Evolutionary conservation across 1,140 invertebrate genomes (phyloP).

Genomic region (Formica selysi): DNA sequence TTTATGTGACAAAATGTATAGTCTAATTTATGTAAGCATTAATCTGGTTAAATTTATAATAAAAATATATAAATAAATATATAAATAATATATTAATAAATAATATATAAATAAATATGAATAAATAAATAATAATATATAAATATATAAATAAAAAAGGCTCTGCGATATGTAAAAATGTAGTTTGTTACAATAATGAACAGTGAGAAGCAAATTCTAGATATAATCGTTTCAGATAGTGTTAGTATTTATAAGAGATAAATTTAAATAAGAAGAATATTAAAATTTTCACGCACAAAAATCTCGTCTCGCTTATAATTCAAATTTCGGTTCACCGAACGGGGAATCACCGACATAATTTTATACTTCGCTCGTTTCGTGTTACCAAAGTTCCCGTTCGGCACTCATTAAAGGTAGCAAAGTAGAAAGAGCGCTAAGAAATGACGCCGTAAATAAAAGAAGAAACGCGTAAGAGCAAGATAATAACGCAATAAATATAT

Average conservation of each 20-base stretch:
- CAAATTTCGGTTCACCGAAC: conserved; percentile 47
- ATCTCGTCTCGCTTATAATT: conserved; percentile 48
- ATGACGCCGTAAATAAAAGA: conserved; percentile 52
- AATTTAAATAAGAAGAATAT: conserved; percentile 1
- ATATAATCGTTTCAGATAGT: background rate
- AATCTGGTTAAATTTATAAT: background rate
- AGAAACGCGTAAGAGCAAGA: conserved; percentile 52
- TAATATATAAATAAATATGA: too few species aligned
- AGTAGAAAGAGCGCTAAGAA: conserved; percentile 48
- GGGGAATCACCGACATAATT: conserved; percentile 38
- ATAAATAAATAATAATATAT: too few species aligned
- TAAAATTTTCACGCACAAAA: conserved; percentile 12
- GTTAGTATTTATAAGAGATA: conserved; percentile 30
- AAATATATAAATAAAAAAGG: background rate
- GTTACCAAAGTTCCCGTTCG: conserved; percentile 33
- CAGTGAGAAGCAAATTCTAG: background rate
- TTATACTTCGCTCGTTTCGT: conserved; percentile 32
- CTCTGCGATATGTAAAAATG: background rate
- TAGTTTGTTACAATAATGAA: background rate
- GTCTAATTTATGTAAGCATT: background rate
- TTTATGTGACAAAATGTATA: background rate
- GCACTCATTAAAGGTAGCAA: conserved; percentile 56
- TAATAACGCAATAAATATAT: conserved; percentile 65
- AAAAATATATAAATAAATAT: too few species aligned
- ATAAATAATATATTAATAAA: too few species aligned